Conservation (phyloP, 2,797 vertebrate genomes). For the Ptychadena robeensis region DNA sequence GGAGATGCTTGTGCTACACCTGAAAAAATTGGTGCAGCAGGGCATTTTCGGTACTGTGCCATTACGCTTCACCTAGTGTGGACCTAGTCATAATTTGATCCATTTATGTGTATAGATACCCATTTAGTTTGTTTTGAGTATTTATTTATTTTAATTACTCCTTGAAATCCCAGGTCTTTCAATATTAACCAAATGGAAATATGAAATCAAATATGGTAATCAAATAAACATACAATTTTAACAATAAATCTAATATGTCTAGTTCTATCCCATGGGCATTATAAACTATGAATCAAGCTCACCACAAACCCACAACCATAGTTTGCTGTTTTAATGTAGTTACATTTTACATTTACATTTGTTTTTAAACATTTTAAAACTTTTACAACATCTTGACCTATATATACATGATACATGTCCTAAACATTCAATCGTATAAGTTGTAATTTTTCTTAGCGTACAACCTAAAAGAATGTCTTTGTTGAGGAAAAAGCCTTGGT, state of each 20-base stretch:
- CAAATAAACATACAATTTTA: not conserved
- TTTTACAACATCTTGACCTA: not conserved
- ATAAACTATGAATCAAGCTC: not conserved
- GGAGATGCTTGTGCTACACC: too few species aligned
- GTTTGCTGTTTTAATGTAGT: not conserved
- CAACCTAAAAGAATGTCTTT: not conserved
- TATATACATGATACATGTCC: not conserved
- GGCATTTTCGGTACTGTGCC: too few species aligned
- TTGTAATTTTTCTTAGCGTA: not conserved
- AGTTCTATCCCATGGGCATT: not conserved
- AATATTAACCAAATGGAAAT: not conserved
- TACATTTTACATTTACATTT: not conserved
- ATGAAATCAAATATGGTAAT: not conserved
- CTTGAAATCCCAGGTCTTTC: not conserved
- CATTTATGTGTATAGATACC: too few species aligned
- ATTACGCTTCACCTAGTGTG: too few species aligned
- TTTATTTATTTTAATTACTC: too few species aligned
- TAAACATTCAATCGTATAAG: constrained; percentile 2
- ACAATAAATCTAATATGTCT: not conserved
- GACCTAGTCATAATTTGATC: not conserved
- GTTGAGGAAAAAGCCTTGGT: not conserved
- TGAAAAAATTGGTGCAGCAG: too few species aligned
- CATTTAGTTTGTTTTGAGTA: too few species aligned
- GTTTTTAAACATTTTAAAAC: not conserved
- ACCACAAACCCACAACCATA: not conserved